A percentile compares a stretch with the other conserved stretches of the same genome.
Conservation (phyloP, 2,888 invertebrate species). For the Tanaodytes sp. region DNA sequence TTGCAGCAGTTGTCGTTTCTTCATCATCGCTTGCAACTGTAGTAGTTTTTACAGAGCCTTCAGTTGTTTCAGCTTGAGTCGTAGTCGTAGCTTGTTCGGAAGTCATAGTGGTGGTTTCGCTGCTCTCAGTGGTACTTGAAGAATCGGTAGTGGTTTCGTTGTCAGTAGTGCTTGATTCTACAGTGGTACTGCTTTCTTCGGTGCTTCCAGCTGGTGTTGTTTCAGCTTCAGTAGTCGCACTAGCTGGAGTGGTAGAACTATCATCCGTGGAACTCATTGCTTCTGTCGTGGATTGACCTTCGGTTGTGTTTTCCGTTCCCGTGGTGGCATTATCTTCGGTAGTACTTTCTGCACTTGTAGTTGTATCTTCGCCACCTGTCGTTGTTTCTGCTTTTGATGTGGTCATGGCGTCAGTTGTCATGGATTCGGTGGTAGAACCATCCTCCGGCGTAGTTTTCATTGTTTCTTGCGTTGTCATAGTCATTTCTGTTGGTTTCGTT, state of each 20-base stretch:
- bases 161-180: slow-evolving; percentile 25
- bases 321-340: slow-evolving; percentile 36
- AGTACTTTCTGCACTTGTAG: slow-evolving; percentile 29
- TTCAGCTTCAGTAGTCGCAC: slow-evolving; percentile 46
- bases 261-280: slow-evolving; percentile 11
- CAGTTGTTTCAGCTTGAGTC: slow-evolving; percentile 18
- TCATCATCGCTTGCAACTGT: slow-evolving; percentile 27
- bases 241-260: slow-evolving; percentile 8
- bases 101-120: slow-evolving; percentile 20
- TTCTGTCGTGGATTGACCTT: slow-evolving; percentile 27
- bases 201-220: slow-evolving; percentile 58
- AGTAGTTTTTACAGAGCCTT: slow-evolving; percentile 31
- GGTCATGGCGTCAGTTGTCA: background rate
- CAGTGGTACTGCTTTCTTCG: slow-evolving; percentile 27
- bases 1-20: slow-evolving; percentile 33
- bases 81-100: slow-evolving; percentile 37
- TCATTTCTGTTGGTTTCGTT: slow-evolving; percentile 6
- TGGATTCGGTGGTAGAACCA: slow-evolving; percentile 11
- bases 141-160: slow-evolving; percentile 27
- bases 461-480: background rate
- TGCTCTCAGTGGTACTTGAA: slow-evolving; percentile 19
- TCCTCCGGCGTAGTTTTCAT: slow-evolving; percentile 8
- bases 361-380: slow-evolving; percentile 53
- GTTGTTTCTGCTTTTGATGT: slow-evolving; percentile 49
- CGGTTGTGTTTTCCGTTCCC: slow-evolving; percentile 31